These are phyloP conservation scores for Acronicta psi DNA, from an alignment of 2,888 invertebrate genomes.

Conservation along the genomic window DNA sequence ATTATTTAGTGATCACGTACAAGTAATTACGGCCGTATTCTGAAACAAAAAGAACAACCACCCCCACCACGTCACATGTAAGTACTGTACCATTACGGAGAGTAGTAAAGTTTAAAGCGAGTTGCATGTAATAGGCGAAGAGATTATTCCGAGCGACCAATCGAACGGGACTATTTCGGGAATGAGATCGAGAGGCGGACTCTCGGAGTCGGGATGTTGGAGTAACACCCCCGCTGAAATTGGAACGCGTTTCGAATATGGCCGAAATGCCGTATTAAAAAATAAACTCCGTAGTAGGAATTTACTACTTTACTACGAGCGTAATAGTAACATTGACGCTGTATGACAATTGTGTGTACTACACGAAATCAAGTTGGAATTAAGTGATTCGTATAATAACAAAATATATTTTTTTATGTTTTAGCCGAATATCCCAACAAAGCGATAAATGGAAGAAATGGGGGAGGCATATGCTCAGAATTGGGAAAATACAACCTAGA, in stretches of 20 bases:
- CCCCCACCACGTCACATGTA: conserved; percentile 24
- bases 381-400: neutral
- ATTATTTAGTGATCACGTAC: conserved; percentile 8
- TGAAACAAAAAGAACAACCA: conserved; percentile 19
- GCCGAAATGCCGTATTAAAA: conserved; percentile 61
- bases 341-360: too few relatives aligned
- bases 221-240: conserved; percentile 64
- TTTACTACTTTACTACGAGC: conserved; percentile 5
- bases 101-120: conserved; percentile 60
- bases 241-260: conserved; percentile 63
- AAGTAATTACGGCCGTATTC: conserved; percentile 29
- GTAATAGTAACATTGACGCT: neutral
- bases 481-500: too few relatives aligned
- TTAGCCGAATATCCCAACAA: too few relatives aligned
- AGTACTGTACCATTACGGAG: conserved; percentile 34
- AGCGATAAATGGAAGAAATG: too few relatives aligned
- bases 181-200: conserved; percentile 77
- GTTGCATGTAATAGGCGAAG: conserved; percentile 75
- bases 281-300: conserved; percentile 35
- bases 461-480: too few relatives aligned
- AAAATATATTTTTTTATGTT: conserved; percentile 8
- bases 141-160: conserved; percentile 78
- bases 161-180: conserved; percentile 76
- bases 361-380: too few relatives aligned
- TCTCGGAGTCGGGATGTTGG: conserved; percentile 71